phyloP scores from a whole-genome alignment of 2,888 invertebrate species.

The Dione juno region DNA sequence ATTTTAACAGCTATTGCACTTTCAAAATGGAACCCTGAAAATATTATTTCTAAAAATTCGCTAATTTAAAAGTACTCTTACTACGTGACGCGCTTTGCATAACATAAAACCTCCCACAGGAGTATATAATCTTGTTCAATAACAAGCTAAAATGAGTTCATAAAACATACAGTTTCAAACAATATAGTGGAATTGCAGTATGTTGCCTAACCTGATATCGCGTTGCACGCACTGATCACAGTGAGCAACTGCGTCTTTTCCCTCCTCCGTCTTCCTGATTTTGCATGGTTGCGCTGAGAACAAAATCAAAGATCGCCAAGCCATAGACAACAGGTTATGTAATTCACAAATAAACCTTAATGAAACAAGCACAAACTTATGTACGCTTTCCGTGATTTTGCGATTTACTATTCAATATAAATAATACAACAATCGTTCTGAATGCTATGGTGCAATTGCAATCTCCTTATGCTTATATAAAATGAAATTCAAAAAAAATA shows the following conservation, averaged over 20 bases:
- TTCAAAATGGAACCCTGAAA: constrained; percentile 20
- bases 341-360: constrained; percentile 32
- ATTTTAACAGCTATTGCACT: constrained; percentile 23
- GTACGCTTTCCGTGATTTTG: constrained; percentile 22
- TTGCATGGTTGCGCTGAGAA: constrained; percentile 75
- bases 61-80: constrained; percentile 25
- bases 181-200: constrained; percentile 31
- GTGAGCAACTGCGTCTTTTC: constrained; percentile 53
- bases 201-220: constrained; percentile 67
- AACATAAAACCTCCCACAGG: constrained; percentile 17
- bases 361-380: constrained; percentile 15
- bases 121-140: constrained; percentile 1
- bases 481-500: too few relatives aligned
- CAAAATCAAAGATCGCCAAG: constrained; percentile 76
- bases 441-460: neutral
- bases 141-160: neutral
- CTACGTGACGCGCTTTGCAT: constrained; percentile 38
- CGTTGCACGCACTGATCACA: constrained; percentile 67
- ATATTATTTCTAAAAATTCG: constrained; percentile 38
- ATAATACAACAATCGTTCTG: neutral
- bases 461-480: too few relatives aligned
- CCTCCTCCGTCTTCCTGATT: constrained; percentile 58
- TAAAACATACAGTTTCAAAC: constrained; percentile 28
- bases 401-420: neutral
- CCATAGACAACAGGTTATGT: constrained; percentile 54